Evolutionary conservation across 2,797 vertebrate genomes (phyloP), one percentile per base, ranked within the genome.

Genomic region (Triplophysa yarkandensis): DNA sequence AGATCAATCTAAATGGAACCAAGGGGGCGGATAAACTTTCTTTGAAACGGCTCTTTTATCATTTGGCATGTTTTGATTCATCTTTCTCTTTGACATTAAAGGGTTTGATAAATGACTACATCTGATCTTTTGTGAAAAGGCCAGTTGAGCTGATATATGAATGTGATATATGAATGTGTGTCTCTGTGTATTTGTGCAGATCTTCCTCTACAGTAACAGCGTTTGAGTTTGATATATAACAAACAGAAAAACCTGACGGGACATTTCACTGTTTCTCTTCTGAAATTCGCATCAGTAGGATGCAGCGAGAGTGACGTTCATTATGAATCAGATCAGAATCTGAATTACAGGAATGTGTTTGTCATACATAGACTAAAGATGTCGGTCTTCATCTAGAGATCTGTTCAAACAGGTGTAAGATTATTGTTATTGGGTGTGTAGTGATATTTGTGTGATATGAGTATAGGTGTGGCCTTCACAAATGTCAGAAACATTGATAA

Each of bases 291-390:
- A 27, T 66, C 61, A 32, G 46, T 44, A 63, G 77, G 80, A 77
- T 19, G 11, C 30, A 23, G n/a, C 3, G 1, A 23, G n/a, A 2
- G 1, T 7, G 11, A 2, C 8, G 34, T 57, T 77, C 62, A 23
- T 46, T 79, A 82, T 79, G 67, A 82, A 64, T 71, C 70, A n/a
- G 62, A 62, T 68, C 70, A 70, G 79, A 41, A 79, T 67, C 28
- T 68, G 73, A 19, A 16, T 50, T 25, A 57, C 46, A 39, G 72
- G 67, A 80, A 68, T 6, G 36, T 10, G 44, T 65, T 80, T 62
- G 48, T 70, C 28, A 5, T 65, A 2, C 25, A 61, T 52, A 67
- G 50, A 75, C 60, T 75, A 50, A 69, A 71, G 44, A 66, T 23
- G 25, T 48, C 67, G 54, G 13, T 43, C 14, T 14, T 43, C n/a